Percentiles rank a stretch among this genome's conserved stretches.
phyloP scores from a whole-genome alignment of 2,113 vertebrate genomes.

The Natator depressus region DNA sequence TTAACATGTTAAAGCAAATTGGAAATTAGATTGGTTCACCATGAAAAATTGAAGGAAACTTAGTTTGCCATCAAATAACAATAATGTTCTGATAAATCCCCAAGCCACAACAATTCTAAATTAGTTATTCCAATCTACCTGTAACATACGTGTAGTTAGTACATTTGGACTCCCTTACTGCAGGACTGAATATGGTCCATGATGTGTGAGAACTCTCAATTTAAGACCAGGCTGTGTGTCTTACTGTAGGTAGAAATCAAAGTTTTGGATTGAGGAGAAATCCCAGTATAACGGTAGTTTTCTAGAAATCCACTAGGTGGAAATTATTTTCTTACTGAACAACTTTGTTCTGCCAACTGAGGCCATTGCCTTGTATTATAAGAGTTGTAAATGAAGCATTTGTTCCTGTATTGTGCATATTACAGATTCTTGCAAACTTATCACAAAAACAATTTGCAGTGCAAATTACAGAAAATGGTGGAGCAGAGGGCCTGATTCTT shows the following conservation, averaged over 20 bases:
- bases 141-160: not conserved
- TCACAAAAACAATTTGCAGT: not conserved
- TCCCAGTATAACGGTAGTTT: slow-evolving; percentile 45
- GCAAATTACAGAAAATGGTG: not conserved
- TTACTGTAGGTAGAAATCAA: not conserved
- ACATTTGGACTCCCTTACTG: not conserved
- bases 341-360: not conserved
- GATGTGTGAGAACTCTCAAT: not conserved
- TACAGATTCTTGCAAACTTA: not conserved
- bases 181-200: not conserved
- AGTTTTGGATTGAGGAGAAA: not conserved
- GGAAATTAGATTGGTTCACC: slow-evolving; percentile 17
- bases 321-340: slow-evolving; percentile 63
- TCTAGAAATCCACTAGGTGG: slow-evolving; percentile 69
- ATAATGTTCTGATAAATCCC: slow-evolving; percentile 8
- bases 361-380: not conserved
- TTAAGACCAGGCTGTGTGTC: not conserved
- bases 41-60: slow-evolving; percentile 25
- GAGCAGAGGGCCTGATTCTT: not conserved
- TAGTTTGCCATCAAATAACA: slow-evolving; percentile 6
- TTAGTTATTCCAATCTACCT: not conserved
- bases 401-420: not conserved
- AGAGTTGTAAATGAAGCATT: not conserved
- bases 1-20: slow-evolving; percentile 36
- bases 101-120: not conserved